Evolutionary conservation across 2,113 vertebrate genomes (phyloP).

Genomic region (Burhinus bistriatus): DNA sequence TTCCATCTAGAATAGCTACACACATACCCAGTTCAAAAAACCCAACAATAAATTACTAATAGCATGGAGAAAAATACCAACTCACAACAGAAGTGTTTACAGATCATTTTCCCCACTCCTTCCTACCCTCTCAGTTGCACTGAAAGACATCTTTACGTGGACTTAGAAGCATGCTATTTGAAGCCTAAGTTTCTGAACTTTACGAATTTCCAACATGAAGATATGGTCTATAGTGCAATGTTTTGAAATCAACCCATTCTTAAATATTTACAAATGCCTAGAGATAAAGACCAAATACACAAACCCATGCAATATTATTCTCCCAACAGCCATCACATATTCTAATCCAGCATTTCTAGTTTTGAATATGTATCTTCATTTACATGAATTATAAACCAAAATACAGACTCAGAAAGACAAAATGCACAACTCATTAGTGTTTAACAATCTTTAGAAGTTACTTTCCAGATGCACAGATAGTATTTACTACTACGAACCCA

Average conservation of each 20-base stretch:
- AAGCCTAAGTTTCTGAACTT: background rate
- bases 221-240: background rate
- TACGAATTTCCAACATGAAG: background rate
- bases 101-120: background rate
- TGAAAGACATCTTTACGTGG: background rate
- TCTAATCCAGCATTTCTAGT: background rate
- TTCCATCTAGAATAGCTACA: background rate
- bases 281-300: background rate
- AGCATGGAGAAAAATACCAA: background rate
- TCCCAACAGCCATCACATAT: background rate
- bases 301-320: background rate
- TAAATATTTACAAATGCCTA: background rate
- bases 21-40: background rate
- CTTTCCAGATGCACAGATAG: background rate
- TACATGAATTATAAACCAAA: background rate
- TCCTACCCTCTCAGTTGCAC: background rate
- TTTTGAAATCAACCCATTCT: background rate
- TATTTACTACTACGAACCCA: background rate
- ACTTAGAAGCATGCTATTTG: background rate
- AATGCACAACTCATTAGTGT: background rate
- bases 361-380: background rate
- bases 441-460: background rate
- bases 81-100: background rate
- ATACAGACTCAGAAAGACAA: background rate
- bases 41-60: background rate